phyloP scores from a whole-genome alignment of 23 tunicate species.

The Corella eumyota region DNA sequence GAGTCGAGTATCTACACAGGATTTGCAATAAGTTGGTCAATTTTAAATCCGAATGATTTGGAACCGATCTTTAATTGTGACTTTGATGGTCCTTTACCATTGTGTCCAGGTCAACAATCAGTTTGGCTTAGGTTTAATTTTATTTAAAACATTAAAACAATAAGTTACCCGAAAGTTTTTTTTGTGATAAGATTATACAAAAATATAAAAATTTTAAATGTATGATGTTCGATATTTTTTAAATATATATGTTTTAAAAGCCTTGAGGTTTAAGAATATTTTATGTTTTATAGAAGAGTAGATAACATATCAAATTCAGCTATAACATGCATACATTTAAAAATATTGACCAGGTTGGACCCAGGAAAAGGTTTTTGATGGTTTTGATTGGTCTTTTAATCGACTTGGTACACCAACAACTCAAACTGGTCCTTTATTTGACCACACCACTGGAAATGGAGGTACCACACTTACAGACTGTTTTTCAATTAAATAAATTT shows the following conservation, averaged over 20 bases:
- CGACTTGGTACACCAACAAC: slow-evolving; percentile 36
- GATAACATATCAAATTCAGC: no score
- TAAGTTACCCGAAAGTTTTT: no score
- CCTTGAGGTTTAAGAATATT: no score
- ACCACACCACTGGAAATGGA: slow-evolving; percentile 38
- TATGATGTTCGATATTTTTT: not conserved
- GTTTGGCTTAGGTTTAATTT: no score
- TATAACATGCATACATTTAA: no score
- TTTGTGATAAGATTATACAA: no score
- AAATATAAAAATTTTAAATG: no score
- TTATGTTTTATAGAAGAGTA: no score
- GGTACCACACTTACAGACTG: no score
- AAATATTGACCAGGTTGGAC: slow-evolving; percentile 52
- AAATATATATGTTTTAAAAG: not conserved
- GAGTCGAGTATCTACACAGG: no score
- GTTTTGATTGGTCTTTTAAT: slow-evolving; percentile 24
- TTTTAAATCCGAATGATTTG: slow-evolving; percentile 15
- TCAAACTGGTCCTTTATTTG: slow-evolving; percentile 57
- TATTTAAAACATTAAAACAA: no score
- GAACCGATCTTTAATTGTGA: slow-evolving; percentile 34
- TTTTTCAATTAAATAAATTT: no score
- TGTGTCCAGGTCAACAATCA: slow-evolving; percentile 86
- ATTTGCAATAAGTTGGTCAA: slow-evolving; percentile 50
- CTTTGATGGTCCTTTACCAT: slow-evolving; percentile 67
- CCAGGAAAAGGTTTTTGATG: slow-evolving; percentile 25